A percentile compares a stretch with the other conserved stretches of the same genome.
Conservation (phyloP, 2,113 vertebrate species). For the Mesocricetus auratus region DNA sequence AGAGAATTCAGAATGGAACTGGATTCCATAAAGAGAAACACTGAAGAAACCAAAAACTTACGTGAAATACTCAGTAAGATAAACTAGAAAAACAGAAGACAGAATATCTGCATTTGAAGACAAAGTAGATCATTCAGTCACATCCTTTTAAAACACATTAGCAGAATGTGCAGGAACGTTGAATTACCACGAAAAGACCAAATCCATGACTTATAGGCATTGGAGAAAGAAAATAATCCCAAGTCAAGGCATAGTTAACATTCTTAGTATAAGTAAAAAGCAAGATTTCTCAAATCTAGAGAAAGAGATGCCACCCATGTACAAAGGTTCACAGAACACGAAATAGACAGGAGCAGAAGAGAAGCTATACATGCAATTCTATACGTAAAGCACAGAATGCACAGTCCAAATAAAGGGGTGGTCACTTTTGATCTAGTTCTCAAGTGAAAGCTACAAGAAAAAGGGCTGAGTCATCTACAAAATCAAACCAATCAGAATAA, state of each 20-base stretch:
- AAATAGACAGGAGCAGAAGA: not conserved
- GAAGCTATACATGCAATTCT: no score
- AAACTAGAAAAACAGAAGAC: not conserved
- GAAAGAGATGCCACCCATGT: not conserved
- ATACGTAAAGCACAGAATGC: not conserved
- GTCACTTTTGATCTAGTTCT: not conserved
- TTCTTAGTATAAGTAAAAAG: not conserved
- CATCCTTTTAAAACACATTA: not conserved
- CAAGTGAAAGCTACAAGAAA: not conserved
- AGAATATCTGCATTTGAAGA: not conserved
- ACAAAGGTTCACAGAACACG: not conserved
- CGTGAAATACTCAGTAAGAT: not conserved
- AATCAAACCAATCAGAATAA: not conserved
- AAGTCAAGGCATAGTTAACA: not conserved
- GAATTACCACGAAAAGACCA: not conserved
- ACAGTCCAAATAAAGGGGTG: not conserved
- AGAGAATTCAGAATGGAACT: not conserved
- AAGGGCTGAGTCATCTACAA: not conserved
- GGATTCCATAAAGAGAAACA: not conserved
- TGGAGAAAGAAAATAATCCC: not conserved
- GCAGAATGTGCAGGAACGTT: not conserved
- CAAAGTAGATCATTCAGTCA: not conserved
- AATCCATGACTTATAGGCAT: not conserved
- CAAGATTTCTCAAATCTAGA: not conserved
- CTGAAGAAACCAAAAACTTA: not conserved